Evolutionary conservation across 2,888 invertebrate genomes (phyloP), one percentile per base, ranked within the genome.

Genomic region (Entomobrya proxima): DNA sequence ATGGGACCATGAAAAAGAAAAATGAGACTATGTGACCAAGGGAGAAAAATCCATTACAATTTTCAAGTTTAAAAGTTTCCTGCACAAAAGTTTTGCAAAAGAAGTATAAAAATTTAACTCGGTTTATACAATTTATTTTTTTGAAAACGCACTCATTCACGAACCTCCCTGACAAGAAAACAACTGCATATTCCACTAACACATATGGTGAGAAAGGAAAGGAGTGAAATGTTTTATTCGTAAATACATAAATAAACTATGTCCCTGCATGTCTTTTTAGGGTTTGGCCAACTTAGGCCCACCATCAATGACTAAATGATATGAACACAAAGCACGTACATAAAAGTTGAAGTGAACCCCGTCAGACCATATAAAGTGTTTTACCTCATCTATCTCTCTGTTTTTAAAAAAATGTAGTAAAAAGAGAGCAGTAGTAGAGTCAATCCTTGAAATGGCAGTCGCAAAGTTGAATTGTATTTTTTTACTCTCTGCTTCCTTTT

Each of bases 141-240:
- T 55, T 24, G 50, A 30, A 64, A 75, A 21, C 47, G 64, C 52
- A 15, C 18, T 76, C 76, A 76, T 83, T 83, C 76, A 76, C 24
- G 13, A n/a, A 44, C 69, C 24, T 67, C 67, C 40, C 24, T 67
- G 67, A 69, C 84, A 84, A 37, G 55, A 75, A 80, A 32, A 44
- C n/a, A 64, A 69, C n/a, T n/a, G 47, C 77, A n/a, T 50, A 77
- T 77, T 82, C 32, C 32, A 69, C 50, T 24, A 79, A 74, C 75
- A 85, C 80, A 72, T 69, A 83, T 83, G 86, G 84, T 87, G 84
- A 84, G 84, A 87, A 86, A 84, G 77, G 85, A 69, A 69, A 84
- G 77, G 85, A 69, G 76, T 80, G 81, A 87, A 85, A 87, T 85
- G 69, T 74, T 87, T 85, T 87, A 84, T 80, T 80, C 61, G 76